Conservation (phyloP, 2,113 vertebrate genomes). For the Tursiops truncatus region DNA sequence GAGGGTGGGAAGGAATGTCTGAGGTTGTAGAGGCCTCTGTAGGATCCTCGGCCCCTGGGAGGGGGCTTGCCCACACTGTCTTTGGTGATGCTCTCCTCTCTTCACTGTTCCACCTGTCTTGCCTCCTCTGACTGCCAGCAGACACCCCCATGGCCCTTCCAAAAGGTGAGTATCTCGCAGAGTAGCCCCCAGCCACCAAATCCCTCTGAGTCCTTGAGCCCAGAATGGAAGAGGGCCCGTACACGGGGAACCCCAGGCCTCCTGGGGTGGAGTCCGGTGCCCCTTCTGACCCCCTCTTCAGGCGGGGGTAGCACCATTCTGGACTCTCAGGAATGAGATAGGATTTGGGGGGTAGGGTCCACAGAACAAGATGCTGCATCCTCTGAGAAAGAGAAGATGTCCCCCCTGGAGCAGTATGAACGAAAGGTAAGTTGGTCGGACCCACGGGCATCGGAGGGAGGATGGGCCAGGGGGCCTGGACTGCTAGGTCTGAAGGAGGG, state of each 20-base stretch:
- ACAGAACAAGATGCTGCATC: constrained; percentile 69
- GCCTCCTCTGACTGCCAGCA: constrained; percentile 9
- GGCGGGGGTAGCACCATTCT: neutral
- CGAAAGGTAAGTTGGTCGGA: constrained; percentile 57
- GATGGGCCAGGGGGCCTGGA: neutral
- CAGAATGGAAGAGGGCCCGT: neutral
- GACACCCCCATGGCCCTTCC: constrained; percentile 54
- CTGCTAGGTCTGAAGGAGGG: neutral
- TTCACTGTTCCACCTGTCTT: neutral
- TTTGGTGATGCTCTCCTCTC: neutral
- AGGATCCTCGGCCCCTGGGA: neutral
- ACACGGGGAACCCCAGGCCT: neutral
- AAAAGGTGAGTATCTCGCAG: constrained; percentile 66
- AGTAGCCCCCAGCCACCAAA: neutral
- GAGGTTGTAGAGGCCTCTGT: neutral
- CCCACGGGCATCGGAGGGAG: neutral
- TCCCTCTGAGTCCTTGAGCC: neutral
- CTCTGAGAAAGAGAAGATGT: constrained; percentile 62
- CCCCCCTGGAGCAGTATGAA: constrained; percentile 66
- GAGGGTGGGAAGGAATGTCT: neutral
- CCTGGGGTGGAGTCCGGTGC: neutral
- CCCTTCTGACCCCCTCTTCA: neutral
- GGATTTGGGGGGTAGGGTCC: constrained; percentile 59
- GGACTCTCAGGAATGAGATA: constrained; percentile 36
- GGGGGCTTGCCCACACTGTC: neutral